Evolutionary conservation across 2,113 vertebrate species (phyloP).

Genomic region (Syngnathoides biaculeatus): DNA sequence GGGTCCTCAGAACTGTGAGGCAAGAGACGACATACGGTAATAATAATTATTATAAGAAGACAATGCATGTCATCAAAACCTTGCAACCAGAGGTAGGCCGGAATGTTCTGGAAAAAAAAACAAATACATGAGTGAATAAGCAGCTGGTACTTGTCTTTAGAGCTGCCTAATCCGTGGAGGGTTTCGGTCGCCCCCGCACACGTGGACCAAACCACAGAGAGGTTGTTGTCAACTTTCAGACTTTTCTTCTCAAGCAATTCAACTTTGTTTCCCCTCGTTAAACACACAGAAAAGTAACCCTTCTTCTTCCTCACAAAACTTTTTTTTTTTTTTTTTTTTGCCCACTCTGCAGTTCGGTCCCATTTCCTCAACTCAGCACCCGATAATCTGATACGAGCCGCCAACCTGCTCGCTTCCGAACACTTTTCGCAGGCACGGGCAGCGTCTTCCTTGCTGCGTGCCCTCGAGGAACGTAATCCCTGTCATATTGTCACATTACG

Average conservation of each 20-base stretch:
- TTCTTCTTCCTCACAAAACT: slow-evolving; percentile 28
- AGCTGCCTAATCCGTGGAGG: too few relatives aligned
- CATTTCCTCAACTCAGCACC: slow-evolving; percentile 33
- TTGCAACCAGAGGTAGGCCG: too few relatives aligned
- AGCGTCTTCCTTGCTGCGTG: slow-evolving; percentile 27
- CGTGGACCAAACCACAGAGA: not conserved
- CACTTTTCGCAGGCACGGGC: slow-evolving; percentile 6
- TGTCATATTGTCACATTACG: slow-evolving; percentile 73
- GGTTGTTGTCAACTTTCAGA: not conserved
- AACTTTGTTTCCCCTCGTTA: not conserved
- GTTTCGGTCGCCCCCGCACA: too few relatives aligned
- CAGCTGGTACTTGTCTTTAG: not conserved
- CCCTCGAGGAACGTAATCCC: slow-evolving; percentile 59
- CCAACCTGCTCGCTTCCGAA: slow-evolving; percentile 15
- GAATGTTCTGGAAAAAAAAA: not conserved
- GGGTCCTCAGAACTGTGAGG: too few relatives aligned
- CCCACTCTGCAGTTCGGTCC: slow-evolving; percentile 36
- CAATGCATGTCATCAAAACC: too few relatives aligned
- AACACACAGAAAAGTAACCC: slow-evolving; percentile 9
- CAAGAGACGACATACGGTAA: too few relatives aligned
- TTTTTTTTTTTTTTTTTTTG: slow-evolving; percentile 25
- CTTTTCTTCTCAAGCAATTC: not conserved
- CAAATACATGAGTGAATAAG: not conserved
- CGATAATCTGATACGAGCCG: slow-evolving; percentile 27
- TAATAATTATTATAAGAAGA: too few relatives aligned